Conservation (phyloP, 2,888 invertebrate species). For the Eremobia ochroleuca region DNA sequence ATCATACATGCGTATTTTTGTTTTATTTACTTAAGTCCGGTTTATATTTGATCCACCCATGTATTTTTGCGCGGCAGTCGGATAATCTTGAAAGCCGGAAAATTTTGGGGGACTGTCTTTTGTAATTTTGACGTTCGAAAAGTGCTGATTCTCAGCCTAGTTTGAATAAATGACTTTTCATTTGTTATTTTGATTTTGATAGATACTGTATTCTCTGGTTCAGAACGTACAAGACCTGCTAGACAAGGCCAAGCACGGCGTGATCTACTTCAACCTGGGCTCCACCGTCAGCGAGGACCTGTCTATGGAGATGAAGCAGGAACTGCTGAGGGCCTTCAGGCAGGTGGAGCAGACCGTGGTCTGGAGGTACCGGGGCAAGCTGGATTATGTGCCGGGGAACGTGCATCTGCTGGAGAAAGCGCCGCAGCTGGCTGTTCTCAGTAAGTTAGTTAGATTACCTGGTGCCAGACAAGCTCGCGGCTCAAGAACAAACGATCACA, state of each 20-base stretch:
- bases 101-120: no score
- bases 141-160: no score
- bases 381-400: slow-evolving; percentile 80
- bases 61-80: no score
- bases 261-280: slow-evolving; percentile 86
- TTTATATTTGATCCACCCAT: no score
- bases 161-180: no score
- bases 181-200: no score
- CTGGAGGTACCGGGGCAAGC: slow-evolving; percentile 78
- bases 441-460: slow-evolving; percentile 66
- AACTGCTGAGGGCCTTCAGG: slow-evolving; percentile 80
- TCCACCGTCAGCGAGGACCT: slow-evolving; percentile 77
- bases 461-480: no score
- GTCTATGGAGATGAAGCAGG: slow-evolving; percentile 73
- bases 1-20: no score
- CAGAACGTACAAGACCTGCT: slow-evolving; percentile 81
- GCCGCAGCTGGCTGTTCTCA: slow-evolving; percentile 79
- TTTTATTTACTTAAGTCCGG: no score
- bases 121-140: no score
- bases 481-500: neutral
- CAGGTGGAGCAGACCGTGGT: slow-evolving; percentile 84
- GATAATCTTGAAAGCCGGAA: no score
- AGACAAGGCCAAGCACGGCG: slow-evolving; percentile 82
- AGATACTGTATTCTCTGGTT: neutral
- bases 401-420: slow-evolving; percentile 80